Conservation (phyloP, 2,797 vertebrate genomes). For the Pogonophryne albipinna region DNA sequence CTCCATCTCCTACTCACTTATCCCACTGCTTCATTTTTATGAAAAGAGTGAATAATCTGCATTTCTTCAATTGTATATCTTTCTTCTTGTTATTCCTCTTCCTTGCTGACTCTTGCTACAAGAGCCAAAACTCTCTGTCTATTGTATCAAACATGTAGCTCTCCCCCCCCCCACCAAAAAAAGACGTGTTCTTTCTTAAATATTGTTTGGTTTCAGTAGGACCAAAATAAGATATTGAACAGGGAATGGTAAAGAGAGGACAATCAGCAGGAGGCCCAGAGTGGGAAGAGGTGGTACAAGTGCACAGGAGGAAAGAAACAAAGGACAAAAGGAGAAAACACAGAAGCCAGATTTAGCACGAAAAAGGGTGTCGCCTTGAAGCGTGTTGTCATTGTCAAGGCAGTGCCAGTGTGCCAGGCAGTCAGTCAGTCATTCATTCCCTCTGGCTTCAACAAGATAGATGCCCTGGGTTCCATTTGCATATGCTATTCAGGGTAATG, state of each 20-base stretch:
- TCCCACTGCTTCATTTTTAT: constrained; percentile 36
- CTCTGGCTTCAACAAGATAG: constrained; percentile 96
- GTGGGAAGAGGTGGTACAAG: neutral
- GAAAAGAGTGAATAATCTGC: constrained; percentile 69
- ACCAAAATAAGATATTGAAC: no score
- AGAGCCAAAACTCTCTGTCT: constrained; percentile 42
- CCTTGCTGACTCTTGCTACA: constrained; percentile 29
- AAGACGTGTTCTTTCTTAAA: no score
- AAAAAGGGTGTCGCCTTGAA: constrained; percentile 89
- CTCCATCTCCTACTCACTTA: neutral
- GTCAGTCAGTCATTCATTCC: constrained; percentile 89
- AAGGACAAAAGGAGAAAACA: constrained; percentile 28
- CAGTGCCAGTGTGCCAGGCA: constrained; percentile 83
- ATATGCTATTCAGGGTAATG: constrained; percentile 97
- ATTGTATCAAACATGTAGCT: no score
- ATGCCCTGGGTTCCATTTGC: constrained; percentile 98
- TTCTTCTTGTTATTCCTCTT: constrained; percentile 49
- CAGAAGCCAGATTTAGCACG: constrained; percentile 20
- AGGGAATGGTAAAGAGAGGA: constrained; percentile 14
- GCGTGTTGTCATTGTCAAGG: constrained; percentile 85
- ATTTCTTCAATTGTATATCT: constrained; percentile 29
- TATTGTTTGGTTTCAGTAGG: no score
- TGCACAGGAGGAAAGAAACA: constrained; percentile 17
- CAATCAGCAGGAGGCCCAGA: neutral
- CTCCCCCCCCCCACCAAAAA: no score